Conservation (phyloP, 2,797 vertebrate species). For the Acipenser transmontanus region DNA sequence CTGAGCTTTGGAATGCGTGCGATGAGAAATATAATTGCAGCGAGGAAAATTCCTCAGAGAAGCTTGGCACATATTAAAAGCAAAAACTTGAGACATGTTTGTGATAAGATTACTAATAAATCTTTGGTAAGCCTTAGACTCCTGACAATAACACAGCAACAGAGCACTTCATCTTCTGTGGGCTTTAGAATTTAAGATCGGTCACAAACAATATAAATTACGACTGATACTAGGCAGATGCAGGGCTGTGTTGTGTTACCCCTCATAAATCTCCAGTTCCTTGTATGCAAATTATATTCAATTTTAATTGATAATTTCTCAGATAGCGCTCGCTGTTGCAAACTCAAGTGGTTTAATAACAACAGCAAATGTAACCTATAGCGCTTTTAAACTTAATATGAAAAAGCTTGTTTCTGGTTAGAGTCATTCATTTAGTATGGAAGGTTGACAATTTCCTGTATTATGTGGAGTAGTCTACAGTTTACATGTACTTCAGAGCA, state of each 20-base stretch:
- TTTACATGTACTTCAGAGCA: no score
- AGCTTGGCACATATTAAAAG: conserved; percentile 85
- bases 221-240: conserved; percentile 72
- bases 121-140: conserved; percentile 72
- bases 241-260: conserved; percentile 50
- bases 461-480: neutral
- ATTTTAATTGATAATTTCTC: conserved; percentile 88
- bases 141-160: conserved; percentile 77
- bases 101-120: conserved; percentile 88
- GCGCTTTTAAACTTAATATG: conserved; percentile 38
- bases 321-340: conserved; percentile 50
- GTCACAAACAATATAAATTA: conserved; percentile 82
- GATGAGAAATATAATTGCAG: conserved; percentile 80
- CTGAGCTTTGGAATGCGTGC: conserved; percentile 70
- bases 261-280: conserved; percentile 76
- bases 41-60: conserved; percentile 71
- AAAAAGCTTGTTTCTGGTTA: conserved; percentile 36
- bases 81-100: conserved; percentile 84
- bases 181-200: conserved; percentile 79
- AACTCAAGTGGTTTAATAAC: conserved; percentile 38
- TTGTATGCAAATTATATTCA: conserved; percentile 85
- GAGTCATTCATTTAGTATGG: conserved; percentile 39
- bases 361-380: conserved; percentile 37
- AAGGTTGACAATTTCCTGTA: conserved; percentile 18
- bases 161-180: conserved; percentile 71